Conservation (phyloP, 2,113 vertebrate species). For the Xiphophorus maculatus region DNA sequence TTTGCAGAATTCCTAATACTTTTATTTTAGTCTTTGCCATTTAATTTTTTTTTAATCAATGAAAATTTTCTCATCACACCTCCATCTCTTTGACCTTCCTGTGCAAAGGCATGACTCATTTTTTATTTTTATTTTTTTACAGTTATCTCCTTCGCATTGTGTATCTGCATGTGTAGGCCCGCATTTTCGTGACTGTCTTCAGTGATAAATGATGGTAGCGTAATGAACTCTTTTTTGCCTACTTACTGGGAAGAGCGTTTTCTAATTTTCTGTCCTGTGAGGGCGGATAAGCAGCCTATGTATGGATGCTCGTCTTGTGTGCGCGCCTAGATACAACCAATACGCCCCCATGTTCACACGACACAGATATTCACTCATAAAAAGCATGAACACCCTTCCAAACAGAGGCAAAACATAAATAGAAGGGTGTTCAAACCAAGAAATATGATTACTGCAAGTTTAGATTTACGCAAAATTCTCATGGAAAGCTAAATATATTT, state of each 20-base stretch:
- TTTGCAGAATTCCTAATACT: background rate
- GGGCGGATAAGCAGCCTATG: constrained; percentile 42
- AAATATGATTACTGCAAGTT: background rate
- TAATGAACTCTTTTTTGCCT: constrained; percentile 22
- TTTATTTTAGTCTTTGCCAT: background rate
- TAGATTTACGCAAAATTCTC: too few species aligned
- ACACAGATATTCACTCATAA: background rate
- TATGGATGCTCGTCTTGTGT: background rate
- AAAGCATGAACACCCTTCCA: background rate
- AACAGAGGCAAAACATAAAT: background rate
- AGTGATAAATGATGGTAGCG: constrained; percentile 45
- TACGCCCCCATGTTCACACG: background rate
- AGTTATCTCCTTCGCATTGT: background rate
- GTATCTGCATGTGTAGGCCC: constrained; percentile 25
- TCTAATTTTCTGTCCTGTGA: constrained; percentile 43
- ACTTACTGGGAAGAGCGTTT: constrained; percentile 48
- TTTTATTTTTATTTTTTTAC: constrained; percentile 1
- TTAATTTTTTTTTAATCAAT: background rate
- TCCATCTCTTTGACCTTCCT: constrained; percentile 2
- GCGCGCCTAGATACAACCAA: background rate
- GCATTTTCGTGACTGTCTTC: constrained; percentile 34
- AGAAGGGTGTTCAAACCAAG: background rate
- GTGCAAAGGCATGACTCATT: background rate
- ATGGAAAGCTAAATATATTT: too few species aligned
- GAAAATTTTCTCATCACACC: background rate